Conservation (phyloP, 2,797 vertebrate genomes). For the Halcyon chelicuti region DNA sequence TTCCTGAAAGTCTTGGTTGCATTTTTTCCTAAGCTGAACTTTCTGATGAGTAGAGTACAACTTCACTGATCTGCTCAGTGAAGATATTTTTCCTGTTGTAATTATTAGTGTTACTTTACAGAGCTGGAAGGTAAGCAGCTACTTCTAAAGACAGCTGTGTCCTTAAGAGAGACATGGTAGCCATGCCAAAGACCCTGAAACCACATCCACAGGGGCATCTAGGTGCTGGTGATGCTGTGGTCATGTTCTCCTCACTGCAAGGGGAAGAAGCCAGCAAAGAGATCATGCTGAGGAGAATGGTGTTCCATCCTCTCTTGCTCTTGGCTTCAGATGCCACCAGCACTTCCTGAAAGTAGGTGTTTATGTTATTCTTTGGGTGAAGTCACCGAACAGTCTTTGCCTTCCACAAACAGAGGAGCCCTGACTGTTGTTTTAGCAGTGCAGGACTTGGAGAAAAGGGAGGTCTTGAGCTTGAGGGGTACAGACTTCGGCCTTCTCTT, state of each 20-base stretch:
- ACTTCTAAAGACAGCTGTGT: background rate
- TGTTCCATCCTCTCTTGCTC: background rate
- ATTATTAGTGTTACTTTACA: background rate
- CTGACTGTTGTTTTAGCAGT: background rate
- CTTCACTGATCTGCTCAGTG: background rate
- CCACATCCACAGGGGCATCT: background rate
- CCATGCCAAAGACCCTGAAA: background rate
- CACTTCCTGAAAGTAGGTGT: background rate
- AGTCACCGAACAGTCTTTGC: background rate
- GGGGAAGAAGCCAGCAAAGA: background rate
- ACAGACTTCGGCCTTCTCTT: background rate
- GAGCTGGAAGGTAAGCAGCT: background rate
- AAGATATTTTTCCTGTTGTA: background rate
- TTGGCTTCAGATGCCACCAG: background rate
- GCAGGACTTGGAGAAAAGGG: background rate
- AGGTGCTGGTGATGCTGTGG: background rate
- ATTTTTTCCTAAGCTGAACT: background rate
- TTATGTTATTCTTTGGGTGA: background rate
- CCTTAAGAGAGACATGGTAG: accelerated
- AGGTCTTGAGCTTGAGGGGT: background rate
- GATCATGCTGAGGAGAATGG: accelerated
- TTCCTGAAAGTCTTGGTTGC: background rate
- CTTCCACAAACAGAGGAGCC: background rate
- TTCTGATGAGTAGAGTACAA: background rate
- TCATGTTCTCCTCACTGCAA: background rate